Evolutionary conservation across 2,888 invertebrate genomes (phyloP).

Genomic region (Zygaena filipendulae): DNA sequence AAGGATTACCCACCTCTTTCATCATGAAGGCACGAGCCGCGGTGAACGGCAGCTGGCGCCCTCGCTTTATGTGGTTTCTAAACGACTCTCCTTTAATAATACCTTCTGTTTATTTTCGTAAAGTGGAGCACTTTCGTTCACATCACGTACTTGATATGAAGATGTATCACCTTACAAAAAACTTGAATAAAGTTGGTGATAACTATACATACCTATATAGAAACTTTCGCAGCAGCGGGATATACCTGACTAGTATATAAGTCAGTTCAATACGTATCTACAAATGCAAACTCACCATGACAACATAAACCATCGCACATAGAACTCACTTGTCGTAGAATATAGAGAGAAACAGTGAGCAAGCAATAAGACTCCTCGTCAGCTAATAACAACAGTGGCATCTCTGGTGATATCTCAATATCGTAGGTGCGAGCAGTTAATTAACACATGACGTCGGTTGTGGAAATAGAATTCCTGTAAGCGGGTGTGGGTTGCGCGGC

Average conservation of each 20-base stretch:
- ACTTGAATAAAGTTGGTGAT: too few species aligned
- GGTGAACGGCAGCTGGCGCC: slow-evolving; percentile 56
- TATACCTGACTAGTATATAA: too few species aligned
- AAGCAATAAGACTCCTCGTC: slow-evolving; percentile 58
- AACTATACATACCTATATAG: too few species aligned
- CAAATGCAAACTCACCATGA: too few species aligned
- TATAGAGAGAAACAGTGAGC: slow-evolving; percentile 34
- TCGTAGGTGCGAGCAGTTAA: slow-evolving; percentile 65
- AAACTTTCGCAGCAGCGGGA: too few species aligned
- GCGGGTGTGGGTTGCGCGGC: slow-evolving; percentile 47
- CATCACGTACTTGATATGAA: slow-evolving; percentile 40
- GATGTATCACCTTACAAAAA: too few species aligned
- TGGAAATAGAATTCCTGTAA: slow-evolving; percentile 67
- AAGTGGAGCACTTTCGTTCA: slow-evolving; percentile 54
- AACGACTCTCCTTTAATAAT: slow-evolving; percentile 60
- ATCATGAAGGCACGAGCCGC: slow-evolving; percentile 59
- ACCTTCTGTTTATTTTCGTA: slow-evolving; percentile 57
- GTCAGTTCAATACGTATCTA: too few species aligned
- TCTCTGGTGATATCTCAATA: slow-evolving; percentile 63
- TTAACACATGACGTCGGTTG: slow-evolving; percentile 66
- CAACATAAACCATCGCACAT: too few species aligned
- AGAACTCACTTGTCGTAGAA: too few species aligned
- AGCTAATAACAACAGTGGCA: slow-evolving; percentile 62
- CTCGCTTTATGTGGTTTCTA: slow-evolving; percentile 59
- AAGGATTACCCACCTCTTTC: slow-evolving; percentile 45